phyloP scores from a whole-genome alignment of 2,888 invertebrate species.

The Ceraclea dissimilis region DNA sequence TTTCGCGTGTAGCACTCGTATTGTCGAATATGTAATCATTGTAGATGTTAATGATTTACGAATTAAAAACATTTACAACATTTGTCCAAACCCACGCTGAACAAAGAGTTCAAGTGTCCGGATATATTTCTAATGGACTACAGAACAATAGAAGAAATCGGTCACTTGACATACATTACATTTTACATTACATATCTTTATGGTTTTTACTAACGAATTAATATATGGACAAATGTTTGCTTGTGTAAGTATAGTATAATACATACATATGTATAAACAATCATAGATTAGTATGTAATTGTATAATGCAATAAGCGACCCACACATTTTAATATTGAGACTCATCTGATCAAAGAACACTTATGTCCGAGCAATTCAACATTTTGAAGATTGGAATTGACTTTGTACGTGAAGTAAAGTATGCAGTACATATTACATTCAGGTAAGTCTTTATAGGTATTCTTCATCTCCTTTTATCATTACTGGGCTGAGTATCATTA shows the following conservation, averaged over 20 bases:
- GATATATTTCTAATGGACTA: not conserved
- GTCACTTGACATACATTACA: not conserved
- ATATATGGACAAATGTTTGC: too few relatives aligned
- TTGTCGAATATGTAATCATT: too few relatives aligned
- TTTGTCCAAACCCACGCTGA: not conserved
- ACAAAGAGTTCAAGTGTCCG: not conserved
- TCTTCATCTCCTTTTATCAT: not conserved
- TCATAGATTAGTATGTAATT: too few relatives aligned
- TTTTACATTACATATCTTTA: too few relatives aligned
- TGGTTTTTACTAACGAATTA: too few relatives aligned
- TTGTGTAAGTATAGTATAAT: too few relatives aligned
- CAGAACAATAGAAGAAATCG: not conserved
- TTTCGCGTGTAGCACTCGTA: too few relatives aligned
- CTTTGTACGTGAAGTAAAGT: slow-evolving; percentile 8
- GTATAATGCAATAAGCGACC: not conserved
- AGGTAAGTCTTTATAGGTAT: not conserved
- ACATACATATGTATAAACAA: too few relatives aligned
- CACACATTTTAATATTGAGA: not conserved
- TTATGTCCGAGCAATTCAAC: slow-evolving; percentile 15
- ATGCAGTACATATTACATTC: not conserved
- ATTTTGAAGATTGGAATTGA: slow-evolving; percentile 18
- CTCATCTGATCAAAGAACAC: slow-evolving; percentile 3
- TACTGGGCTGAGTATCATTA: too few relatives aligned
- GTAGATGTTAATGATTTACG: too few relatives aligned
- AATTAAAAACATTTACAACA: too few relatives aligned